Evolutionary conservation across 2,888 invertebrate genomes (phyloP).

Genomic region (Bhutanitis thaidina): DNA sequence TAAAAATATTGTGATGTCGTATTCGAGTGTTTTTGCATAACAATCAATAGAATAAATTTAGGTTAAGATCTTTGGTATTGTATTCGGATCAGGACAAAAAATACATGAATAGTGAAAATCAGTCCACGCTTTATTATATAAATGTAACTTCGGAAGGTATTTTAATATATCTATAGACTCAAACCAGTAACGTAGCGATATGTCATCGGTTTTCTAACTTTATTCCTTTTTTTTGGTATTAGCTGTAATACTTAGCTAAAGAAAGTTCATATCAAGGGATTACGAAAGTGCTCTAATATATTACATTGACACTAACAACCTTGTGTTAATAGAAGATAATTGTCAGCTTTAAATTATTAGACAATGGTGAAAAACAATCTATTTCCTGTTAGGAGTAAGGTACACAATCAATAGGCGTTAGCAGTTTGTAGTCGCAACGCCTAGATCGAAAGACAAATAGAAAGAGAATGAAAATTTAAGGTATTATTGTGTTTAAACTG

Average conservation of each 20-base stretch:
- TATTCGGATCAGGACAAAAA: conserved; percentile 59
- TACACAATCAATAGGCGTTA: conserved; percentile 22
- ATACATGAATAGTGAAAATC: conserved; percentile 39
- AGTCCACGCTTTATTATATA: conserved; percentile 48
- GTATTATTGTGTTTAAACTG: conserved; percentile 5
- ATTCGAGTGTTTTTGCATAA: conserved; percentile 74
- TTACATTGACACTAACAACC: conserved; percentile 68
- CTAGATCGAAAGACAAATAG: conserved; percentile 11
- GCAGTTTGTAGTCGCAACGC: conserved; percentile 13
- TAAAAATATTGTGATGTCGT: conserved; percentile 53
- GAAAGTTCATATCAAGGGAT: conserved; percentile 60
- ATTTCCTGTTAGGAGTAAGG: conserved; percentile 46
- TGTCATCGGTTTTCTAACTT: conserved; percentile 63
- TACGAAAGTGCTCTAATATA: conserved; percentile 67
- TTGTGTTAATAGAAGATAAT: conserved; percentile 72
- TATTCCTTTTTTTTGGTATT: conserved; percentile 55
- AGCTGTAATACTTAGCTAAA: conserved; percentile 44
- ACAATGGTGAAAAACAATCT: conserved; percentile 57
- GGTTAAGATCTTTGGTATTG: conserved; percentile 73
- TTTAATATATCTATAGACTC: conserved; percentile 70
- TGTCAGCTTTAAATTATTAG: conserved; percentile 48
- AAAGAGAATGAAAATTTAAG: not conserved
- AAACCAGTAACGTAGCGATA: conserved; percentile 69
- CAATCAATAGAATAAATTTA: conserved; percentile 77
- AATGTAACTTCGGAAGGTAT: conserved; percentile 54